Base-by-base conservation (phyloP, 2,113 vertebrate genomes). In the Fulmarus glacialis region DNA sequence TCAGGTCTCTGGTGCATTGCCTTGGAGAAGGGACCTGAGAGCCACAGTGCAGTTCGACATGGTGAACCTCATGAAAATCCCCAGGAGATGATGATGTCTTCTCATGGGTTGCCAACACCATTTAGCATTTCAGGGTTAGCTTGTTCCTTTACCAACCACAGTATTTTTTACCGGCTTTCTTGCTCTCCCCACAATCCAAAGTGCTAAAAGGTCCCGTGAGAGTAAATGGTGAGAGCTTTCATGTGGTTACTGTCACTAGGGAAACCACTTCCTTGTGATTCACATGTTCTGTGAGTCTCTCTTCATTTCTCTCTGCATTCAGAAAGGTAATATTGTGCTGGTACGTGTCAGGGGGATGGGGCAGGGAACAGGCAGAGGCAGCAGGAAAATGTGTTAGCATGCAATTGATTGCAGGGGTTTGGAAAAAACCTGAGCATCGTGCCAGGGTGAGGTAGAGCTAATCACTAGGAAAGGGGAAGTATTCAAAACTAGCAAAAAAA, bases 201-300 rank as follows among this genome's bases (percentile, higher is more conserved):
- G 95, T 96, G 96, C 94, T 96, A 92, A 93, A 80, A 93, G 82
- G 96, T 97, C 90, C 96, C 94, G 24, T 96, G 94, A 97, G 94
- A 97, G 95, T 90, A 93, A 94, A 96, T 48, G 87, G 87, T 89
- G 89, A 96, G 87, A 90, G 71, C 95, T 97, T 97, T 96, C 93
- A 96, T 97, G 97, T 95, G 95, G 94, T 96, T 96, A 62, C 83
- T 95, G 95, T 97, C 97, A 98, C 89, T 96, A 98, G 95, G 85
- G 93, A 97, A 96, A 97, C 96, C 95, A 97, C 92, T 97, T 98
- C 94, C 94, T 97, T 68, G 78, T 96, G 96, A 96, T 94, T 97
- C 93, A 97, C 91, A 59, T 97, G 68, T 96, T 97, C 95, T 96
- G 87, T 67, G 91, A 91, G 87, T 4, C 91, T 96, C 81, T 91